Evolutionary conservation across 2,797 vertebrate genomes (phyloP), one percentile per base, ranked within the genome.

Genomic region (Ctenopoma multispine): DNA sequence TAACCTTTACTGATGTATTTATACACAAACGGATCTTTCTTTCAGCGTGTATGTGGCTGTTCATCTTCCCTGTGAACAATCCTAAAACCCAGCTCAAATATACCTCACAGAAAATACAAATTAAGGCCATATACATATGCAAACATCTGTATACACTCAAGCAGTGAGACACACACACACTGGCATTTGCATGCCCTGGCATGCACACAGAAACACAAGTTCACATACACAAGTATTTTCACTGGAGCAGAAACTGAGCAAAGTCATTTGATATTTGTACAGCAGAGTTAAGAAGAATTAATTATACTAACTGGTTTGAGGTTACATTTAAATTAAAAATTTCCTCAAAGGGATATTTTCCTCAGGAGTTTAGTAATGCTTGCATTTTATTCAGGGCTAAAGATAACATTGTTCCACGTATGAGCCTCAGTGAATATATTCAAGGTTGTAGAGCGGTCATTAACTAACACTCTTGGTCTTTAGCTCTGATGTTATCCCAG

Each of bases 1-100:
- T 87, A 86, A 90, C 81, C 82, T 91, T 87, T 87, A 78, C 60
- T 80, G 65, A 73, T 91, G 81, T 88, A 87, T 91, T 84, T 85
- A 85, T 61, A 65, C 49, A 72, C 66, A 87, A 79, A 77, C 55
- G 60, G 79, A 56, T 80, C 72, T 63, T 62, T 83, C 74, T 63
- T 62, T 83, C 40, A 69, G 47, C 0, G 1, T 7, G 36, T 56
- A 77, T 12, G 1, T 29, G 49, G 24, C 56, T 41, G 29, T 47
- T 69, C 57, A 75, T 83, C 36, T 69, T 71, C 29, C 66, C 27
- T 23, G 69, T 67, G 75, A 65, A 56, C 70, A 65, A 71, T 68
- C 46, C 48, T 51, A 13, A 57, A 24, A 51, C 29, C 20, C 63
- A 48, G 67, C 57, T 72, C n/a, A 7, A 69, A 60, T 75, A 78